Percentiles rank a stretch among this genome's conserved stretches.
Conservation (phyloP, 2,113 vertebrate species). For the Columba janthina region DNA sequence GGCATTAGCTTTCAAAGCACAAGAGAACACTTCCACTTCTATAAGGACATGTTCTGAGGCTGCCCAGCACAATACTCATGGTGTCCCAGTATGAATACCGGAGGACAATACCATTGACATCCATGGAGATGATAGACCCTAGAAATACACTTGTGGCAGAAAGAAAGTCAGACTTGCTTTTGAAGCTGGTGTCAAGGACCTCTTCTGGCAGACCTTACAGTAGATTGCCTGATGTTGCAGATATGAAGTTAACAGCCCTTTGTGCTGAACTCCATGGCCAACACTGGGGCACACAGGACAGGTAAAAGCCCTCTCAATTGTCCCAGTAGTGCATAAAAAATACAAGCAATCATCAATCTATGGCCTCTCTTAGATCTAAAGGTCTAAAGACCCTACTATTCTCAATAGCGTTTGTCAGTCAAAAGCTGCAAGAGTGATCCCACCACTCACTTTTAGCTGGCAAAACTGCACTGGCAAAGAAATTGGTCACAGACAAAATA, state of each 20-base stretch:
- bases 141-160: background rate
- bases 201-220: background rate
- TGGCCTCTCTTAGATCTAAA: background rate
- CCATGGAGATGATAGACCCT: accelerated
- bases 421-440: background rate
- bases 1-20: background rate
- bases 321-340: background rate
- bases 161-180: background rate
- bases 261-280: background rate
- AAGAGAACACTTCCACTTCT: background rate
- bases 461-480: background rate
- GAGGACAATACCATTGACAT: background rate
- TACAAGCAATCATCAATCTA: background rate
- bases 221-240: background rate
- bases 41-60: background rate
- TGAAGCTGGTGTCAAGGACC: background rate
- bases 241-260: background rate
- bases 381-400: background rate
- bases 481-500: background rate
- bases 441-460: background rate
- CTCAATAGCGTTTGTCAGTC: background rate
- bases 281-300: accelerated
- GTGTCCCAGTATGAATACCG: background rate
- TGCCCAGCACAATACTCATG: background rate
- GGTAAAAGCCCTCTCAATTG: background rate